Conservation (phyloP, 1,140 invertebrate genomes). For the Parapsyche elsis region DNA sequence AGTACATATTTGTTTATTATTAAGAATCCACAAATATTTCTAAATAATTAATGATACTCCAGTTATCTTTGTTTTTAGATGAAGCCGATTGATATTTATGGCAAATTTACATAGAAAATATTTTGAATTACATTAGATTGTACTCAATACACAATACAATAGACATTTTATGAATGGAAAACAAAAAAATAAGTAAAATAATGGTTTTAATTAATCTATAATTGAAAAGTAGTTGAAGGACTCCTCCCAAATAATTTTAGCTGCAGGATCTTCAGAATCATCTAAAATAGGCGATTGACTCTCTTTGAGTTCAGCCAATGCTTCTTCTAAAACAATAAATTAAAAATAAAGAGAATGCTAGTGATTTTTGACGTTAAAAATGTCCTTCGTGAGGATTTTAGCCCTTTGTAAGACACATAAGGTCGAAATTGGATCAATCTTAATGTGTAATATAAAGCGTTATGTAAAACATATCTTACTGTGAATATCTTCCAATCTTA, state of each 20-base stretch:
- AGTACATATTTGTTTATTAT: neutral
- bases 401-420: no score
- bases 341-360: neutral
- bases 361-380: no score
- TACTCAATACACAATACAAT: no score
- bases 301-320: conserved; percentile 58
- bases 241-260: conserved; percentile 59
- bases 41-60: no score
- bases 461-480: conserved; percentile 41
- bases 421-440: no score
- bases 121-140: no score
- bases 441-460: no score
- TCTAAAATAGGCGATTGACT: conserved; percentile 57
- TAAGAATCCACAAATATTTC: no score
- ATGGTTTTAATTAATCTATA: conserved; percentile 4
- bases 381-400: no score
- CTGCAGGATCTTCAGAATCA: conserved; percentile 55
- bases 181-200: neutral
- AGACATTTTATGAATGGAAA: no score
- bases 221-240: conserved; percentile 59
- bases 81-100: no score
- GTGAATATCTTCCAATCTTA: conserved; percentile 46
- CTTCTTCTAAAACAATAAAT: conserved; percentile 57
- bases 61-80: neutral
- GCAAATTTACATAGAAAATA: no score